Conservation (phyloP, 2,888 invertebrate species). For the Nomada ruficornis region DNA sequence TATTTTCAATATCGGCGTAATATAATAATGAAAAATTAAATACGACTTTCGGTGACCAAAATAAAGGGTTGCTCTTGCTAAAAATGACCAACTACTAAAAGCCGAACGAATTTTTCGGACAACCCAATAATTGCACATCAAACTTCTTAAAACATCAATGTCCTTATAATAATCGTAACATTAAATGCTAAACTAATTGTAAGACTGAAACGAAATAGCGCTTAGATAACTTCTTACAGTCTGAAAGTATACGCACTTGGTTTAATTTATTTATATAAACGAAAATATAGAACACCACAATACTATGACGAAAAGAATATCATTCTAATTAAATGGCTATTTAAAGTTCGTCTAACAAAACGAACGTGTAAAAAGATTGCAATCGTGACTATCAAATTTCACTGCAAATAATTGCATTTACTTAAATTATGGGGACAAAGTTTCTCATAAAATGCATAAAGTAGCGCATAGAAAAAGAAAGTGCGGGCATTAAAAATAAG, state of each 20-base stretch:
- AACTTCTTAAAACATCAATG: no score
- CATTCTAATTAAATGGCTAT: no score
- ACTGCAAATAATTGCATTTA: not conserved
- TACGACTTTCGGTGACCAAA: not conserved
- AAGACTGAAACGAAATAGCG: no score
- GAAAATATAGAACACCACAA: no score
- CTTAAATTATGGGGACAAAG: not conserved
- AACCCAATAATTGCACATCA: not conserved
- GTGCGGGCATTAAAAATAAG: slow-evolving; percentile 23
- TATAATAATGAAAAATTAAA: slow-evolving; percentile 17
- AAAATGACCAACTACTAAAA: not conserved
- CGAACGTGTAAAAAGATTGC: not conserved
- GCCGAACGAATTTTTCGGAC: no score
- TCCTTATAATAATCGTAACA: no score
- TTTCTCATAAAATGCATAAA: not conserved
- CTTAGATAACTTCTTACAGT: no score
- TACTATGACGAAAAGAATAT: no score
- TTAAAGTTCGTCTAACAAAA: no score
- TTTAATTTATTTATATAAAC: no score
- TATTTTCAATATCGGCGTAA: not conserved
- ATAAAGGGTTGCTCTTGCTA: not conserved
- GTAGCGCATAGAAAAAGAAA: slow-evolving; percentile 9
- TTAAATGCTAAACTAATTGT: no score
- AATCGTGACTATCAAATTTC: not conserved
- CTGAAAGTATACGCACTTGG: no score